These are phyloP conservation scores for Mareca penelope DNA, from an alignment of 2,797 vertebrate genomes.

Conservation along the genomic window DNA sequence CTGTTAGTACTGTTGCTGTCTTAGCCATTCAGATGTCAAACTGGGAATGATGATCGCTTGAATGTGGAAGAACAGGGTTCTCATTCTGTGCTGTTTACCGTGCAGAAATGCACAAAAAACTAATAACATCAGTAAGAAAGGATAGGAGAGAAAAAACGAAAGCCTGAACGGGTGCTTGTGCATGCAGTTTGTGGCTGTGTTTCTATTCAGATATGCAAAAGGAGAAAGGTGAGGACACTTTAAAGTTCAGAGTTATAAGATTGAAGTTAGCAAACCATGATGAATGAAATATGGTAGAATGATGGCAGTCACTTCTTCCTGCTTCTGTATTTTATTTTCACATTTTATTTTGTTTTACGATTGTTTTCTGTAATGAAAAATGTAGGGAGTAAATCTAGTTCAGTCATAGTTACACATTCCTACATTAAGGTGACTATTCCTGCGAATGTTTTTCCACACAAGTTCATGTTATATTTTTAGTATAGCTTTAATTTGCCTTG, in stretches of 20 bases:
- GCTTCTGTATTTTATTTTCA: not conserved
- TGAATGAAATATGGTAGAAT: not conserved
- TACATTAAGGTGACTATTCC: not conserved
- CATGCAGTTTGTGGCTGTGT: not conserved
- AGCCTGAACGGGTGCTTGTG: rapidly evolving
- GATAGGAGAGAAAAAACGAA: not conserved
- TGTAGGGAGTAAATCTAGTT: not conserved
- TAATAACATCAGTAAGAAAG: not conserved
- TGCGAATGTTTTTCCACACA: not conserved
- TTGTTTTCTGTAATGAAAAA: not conserved
- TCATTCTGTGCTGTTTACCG: not conserved
- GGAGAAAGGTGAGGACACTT: not conserved
- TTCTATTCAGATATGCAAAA: not conserved
- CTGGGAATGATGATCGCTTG: not conserved
- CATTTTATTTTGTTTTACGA: not conserved
- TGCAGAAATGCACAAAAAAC: not conserved
- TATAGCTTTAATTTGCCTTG: not conserved
- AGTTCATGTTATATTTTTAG: not conserved
- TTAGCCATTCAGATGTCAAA: not conserved
- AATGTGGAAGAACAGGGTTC: not conserved
- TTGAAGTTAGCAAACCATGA: not conserved
- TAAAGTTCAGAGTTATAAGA: not conserved
- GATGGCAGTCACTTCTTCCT: not conserved
- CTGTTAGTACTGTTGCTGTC: not conserved
- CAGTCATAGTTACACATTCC: not conserved